These are phyloP conservation scores for Trichogramma dendrolimi DNA, from an alignment of 2,888 invertebrate genomes.

Conservation along the genomic window DNA sequence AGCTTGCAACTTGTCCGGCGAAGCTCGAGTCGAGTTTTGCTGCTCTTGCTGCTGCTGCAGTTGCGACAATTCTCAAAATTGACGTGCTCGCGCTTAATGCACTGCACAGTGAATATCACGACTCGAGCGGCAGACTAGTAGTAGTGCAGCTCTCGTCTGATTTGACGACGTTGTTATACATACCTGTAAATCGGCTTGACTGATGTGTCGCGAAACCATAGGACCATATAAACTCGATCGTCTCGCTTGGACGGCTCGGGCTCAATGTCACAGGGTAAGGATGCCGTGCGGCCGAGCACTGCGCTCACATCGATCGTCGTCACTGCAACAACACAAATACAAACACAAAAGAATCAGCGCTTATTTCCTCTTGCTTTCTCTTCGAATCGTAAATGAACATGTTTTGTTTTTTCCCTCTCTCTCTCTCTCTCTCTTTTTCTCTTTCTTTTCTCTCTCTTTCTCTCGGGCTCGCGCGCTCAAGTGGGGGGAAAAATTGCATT, in stretches of 20 bases:
- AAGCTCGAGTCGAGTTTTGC: no score
- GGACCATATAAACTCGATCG: slow-evolving; percentile 86
- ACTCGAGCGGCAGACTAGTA: no score
- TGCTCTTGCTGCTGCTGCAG: no score
- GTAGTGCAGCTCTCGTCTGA: no score
- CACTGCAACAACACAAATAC: slow-evolving; percentile 54
- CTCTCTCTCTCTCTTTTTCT: neutral
- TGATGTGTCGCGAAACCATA: slow-evolving; percentile 84
- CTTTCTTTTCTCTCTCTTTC: neutral
- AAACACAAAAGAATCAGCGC: neutral
- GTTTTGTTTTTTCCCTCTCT: neutral
- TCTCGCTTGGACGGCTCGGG: slow-evolving; percentile 78
- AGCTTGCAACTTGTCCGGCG: no score
- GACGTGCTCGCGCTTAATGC: no score
- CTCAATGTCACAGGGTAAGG: slow-evolving; percentile 84
- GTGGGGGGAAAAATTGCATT: neutral
- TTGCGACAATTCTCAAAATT: no score
- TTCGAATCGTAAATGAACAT: neutral
- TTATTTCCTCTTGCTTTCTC: no score
- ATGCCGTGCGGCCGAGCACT: slow-evolving; percentile 77
- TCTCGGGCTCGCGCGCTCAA: neutral
- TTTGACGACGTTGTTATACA: slow-evolving; percentile 29
- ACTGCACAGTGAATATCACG: no score
- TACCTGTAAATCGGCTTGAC: slow-evolving; percentile 89
- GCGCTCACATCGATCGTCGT: slow-evolving; percentile 73